phyloP scores from a whole-genome alignment of 2,797 vertebrate genomes.

The Siniperca scherzeri region DNA sequence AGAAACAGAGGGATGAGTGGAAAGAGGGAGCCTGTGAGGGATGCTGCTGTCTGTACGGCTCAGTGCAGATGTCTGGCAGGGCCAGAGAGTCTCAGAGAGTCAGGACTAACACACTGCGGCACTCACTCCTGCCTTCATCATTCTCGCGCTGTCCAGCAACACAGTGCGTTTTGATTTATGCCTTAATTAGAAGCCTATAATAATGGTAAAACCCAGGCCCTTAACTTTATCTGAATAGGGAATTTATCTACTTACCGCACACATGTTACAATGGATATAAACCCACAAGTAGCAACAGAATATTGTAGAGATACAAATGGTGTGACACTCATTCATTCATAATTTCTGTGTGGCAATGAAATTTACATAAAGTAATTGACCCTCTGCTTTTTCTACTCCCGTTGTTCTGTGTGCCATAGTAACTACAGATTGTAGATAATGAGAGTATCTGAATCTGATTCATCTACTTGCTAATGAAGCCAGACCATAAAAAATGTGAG shows the following conservation, averaged over 20 bases:
- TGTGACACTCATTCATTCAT: neutral
- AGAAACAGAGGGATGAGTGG: constrained; percentile 2
- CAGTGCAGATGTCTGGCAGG: constrained; percentile 15
- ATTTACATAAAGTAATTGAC: neutral
- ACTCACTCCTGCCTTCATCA: constrained; percentile 31
- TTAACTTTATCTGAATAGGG: neutral
- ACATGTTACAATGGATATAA: neutral
- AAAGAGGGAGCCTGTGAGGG: constrained; percentile 9
- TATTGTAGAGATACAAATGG: neutral
- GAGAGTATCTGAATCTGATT: neutral
- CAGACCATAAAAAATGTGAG: neutral
- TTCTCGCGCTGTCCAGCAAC: constrained; percentile 4
- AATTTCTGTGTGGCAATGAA: neutral
- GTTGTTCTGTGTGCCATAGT: neutral
- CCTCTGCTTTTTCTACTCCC: neutral
- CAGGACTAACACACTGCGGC: constrained; percentile 23
- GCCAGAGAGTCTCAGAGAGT: constrained; percentile 7
- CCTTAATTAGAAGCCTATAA: constrained; percentile 43
- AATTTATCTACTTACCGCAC: constrained; percentile 28
- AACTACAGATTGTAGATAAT: constrained; percentile 7
- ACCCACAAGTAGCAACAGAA: neutral
- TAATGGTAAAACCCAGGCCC: constrained; percentile 4
- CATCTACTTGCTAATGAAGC: neutral
- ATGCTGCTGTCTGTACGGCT: constrained; percentile 23
- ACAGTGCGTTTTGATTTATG: constrained; percentile 41